Evolutionary conservation across 2,888 invertebrate species (phyloP), one percentile per base, ranked within the genome.

Genomic region (Heteromyza rotundicornis): DNA sequence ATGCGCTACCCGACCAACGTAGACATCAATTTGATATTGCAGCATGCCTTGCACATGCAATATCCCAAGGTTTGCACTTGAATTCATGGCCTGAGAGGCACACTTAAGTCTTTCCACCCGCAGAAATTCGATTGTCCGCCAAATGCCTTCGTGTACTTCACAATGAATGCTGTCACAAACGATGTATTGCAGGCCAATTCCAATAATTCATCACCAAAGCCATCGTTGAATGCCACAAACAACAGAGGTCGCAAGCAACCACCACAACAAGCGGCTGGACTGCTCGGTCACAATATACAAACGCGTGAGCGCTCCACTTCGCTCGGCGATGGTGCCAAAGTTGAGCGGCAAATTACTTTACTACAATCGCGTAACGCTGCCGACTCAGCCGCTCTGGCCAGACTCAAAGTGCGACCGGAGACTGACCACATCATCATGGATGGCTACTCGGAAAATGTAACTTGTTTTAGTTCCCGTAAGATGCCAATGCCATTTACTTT

Each of bases 1-100:
- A 90, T 91, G 90, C 84, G 88, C 56, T 90, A 89, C 80, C 90
- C 90, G 1, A 85, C 85, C 8, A 86, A 87, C 55, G 85, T 86
- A 20, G 90, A 90, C 74, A 86, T 90, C 1, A 84, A 85, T 61
- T 82, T 86, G 70, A 87, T 90, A 70, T 85, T 90, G 50, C 85
- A 87, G 51, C 86, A 88, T 73, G 89, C 89, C 1, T 79, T 89
- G 3, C 81, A 84, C 66, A 83, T 86, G 77, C 80, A 81, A 65
- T 80, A 81, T 66, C 85, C 86, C 7, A 76, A 84, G 67, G 82
- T 82, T 69, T 70, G 64, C 63, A 27, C 19, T 49, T 23, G 10
- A 16, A 14, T 17, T 51, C 16, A 12, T 14, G 3, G n/a, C 16
- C 10, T n/a, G n/a, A n/a, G n/a, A n/a, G n/a, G n/a, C n/a, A n/a